These are phyloP conservation scores for Trissolcus brochymenae DNA, from an alignment of 2,888 invertebrate species.

Conservation along the genomic window DNA sequence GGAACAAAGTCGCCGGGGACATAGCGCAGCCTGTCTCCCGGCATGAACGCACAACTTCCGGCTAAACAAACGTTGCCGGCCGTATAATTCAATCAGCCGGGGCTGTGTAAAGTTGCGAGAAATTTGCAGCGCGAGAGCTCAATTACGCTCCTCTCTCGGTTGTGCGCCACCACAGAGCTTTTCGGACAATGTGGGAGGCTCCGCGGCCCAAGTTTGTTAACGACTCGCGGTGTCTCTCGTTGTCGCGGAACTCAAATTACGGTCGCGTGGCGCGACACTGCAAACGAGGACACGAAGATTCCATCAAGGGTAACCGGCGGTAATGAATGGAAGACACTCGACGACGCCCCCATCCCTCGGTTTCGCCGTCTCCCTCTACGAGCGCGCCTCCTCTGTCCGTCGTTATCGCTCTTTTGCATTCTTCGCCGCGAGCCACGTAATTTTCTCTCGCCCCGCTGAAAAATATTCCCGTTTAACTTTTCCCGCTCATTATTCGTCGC, in stretches of 20 bases:
- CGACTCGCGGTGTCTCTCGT: conserved; percentile 58
- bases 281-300: conserved; percentile 74
- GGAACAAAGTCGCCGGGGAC: conserved; percentile 22
- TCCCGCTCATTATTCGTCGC: conserved; percentile 73
- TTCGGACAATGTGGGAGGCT: no score
- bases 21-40: conserved; percentile 26
- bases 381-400: conserved; percentile 52
- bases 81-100: no score
- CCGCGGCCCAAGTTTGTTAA: conserved; percentile 28
- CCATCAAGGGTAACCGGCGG: conserved; percentile 74
- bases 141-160: no score
- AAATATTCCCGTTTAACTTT: conserved; percentile 75
- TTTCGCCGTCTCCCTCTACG: conserved; percentile 36
- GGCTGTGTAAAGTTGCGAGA: no score
- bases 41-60: not conserved
- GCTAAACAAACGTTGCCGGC: conserved; percentile 28
- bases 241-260: conserved; percentile 70
- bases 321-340: conserved; percentile 74
- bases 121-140: no score
- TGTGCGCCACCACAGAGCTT: no score
- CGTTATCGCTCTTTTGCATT: conserved; percentile 56
- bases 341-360: conserved; percentile 58
- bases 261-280: conserved; percentile 64
- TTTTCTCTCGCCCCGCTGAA: conserved; percentile 70
- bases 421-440: conserved; percentile 64